Evolutionary conservation across 2,888 invertebrate species (phyloP).

Genomic region (Phyto melanocephala): DNA sequence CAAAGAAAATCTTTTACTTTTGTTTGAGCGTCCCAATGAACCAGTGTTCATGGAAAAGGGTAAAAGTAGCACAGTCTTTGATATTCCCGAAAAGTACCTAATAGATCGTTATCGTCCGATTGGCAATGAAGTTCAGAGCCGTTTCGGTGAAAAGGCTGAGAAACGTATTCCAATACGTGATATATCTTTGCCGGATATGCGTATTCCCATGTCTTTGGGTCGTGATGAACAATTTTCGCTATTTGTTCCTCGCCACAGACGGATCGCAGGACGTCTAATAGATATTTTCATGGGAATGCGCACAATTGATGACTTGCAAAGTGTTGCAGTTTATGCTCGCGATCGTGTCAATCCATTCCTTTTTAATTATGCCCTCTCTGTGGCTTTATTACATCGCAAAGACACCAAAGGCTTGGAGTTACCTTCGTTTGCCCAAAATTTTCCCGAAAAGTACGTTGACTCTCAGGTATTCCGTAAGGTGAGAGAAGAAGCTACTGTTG

Average conservation of each 20-base stretch:
- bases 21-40: constrained; percentile 88
- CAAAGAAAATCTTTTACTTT: constrained; percentile 82
- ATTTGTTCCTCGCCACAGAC: constrained; percentile 84
- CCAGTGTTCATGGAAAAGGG: constrained; percentile 89
- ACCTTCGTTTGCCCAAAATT: constrained; percentile 83
- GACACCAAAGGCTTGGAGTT: constrained; percentile 83
- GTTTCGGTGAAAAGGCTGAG: no score
- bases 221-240: constrained; percentile 85
- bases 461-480: constrained; percentile 81
- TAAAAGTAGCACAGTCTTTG: constrained; percentile 81
- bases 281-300: constrained; percentile 86
- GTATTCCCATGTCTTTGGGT: constrained; percentile 82
- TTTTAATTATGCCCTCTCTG: constrained; percentile 88
- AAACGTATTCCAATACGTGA: constrained; percentile 81
- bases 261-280: constrained; percentile 83
- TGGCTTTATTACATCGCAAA: constrained; percentile 84
- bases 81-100: constrained; percentile 83
- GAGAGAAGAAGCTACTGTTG: constrained; percentile 81
- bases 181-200: constrained; percentile 84
- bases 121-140: constrained; percentile 80
- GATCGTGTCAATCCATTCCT: constrained; percentile 88
- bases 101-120: constrained; percentile 80
- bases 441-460: constrained; percentile 84
- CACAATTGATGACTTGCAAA: constrained; percentile 84
- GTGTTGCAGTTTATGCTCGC: constrained; percentile 84